Percentiles rank a stretch among this genome's conserved stretches.
Conservation (phyloP, 2,888 invertebrate genomes). For the Fragum sueziense region DNA sequence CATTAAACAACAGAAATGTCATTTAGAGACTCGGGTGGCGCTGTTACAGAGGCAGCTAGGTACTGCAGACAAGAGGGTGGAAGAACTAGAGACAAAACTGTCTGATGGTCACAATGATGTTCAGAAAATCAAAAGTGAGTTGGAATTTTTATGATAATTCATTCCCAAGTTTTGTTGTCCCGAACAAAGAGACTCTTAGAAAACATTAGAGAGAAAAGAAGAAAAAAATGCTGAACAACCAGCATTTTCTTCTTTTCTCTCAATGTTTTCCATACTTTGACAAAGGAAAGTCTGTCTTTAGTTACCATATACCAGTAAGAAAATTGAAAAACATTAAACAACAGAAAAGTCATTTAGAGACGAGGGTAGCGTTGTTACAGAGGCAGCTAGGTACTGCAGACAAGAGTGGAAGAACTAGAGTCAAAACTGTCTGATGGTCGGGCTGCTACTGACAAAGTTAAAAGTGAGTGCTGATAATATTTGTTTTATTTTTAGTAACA, state of each 20-base stretch:
- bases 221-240: background rate
- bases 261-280: background rate
- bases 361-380: constrained; percentile 46
- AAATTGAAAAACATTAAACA: constrained; percentile 81
- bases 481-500: too few relatives aligned
- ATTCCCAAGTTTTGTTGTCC: too few relatives aligned
- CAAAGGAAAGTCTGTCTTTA: too few relatives aligned
- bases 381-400: constrained; percentile 62
- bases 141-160: too few relatives aligned
- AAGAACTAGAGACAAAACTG: constrained; percentile 80
- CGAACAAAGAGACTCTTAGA: too few relatives aligned
- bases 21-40: constrained; percentile 50
- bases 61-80: constrained; percentile 77
- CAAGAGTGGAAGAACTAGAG: constrained; percentile 81
- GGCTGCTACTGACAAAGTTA: constrained; percentile 34
- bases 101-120: constrained; percentile 67
- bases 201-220: too few relatives aligned
- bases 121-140: constrained; percentile 49
- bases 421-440: constrained; percentile 78
- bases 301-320: too few relatives aligned
- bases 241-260: background rate
- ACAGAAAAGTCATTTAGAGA: constrained; percentile 65
- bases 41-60: constrained; percentile 58
- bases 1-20: constrained; percentile 79
- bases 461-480: constrained; percentile 50